Conservation (phyloP, 2,888 invertebrate genomes). For the Coelogynopora nodosa region DNA sequence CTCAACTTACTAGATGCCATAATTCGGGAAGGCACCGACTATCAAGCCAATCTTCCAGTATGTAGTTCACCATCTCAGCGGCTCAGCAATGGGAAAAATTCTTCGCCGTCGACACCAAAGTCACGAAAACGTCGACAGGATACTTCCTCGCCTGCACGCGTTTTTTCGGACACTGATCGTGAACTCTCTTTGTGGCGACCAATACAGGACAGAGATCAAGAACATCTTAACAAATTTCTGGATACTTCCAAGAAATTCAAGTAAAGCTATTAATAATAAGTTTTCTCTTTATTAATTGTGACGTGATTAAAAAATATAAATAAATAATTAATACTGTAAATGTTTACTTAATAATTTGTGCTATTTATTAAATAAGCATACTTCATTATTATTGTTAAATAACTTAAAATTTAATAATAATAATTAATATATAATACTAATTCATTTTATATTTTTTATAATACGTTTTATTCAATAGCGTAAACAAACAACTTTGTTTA, state of each 20-base stretch:
- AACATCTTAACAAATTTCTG: background rate
- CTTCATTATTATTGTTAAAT: too few relatives aligned
- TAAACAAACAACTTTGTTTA: too few relatives aligned
- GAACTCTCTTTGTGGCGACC: background rate
- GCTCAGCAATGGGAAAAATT: background rate
- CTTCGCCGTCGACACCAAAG: background rate
- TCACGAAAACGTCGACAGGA: background rate
- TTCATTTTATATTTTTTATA: too few relatives aligned
- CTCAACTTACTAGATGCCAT: background rate
- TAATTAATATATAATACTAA: too few relatives aligned
- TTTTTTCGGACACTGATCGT: background rate
- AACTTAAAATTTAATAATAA: too few relatives aligned
- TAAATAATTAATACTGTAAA: too few relatives aligned
- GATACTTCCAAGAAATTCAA: background rate
- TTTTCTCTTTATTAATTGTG: too few relatives aligned
- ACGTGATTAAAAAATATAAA: too few relatives aligned
- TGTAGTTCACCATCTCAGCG: background rate
- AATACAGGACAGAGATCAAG: background rate
- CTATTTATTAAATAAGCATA: too few relatives aligned
- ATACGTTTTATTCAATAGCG: too few relatives aligned
- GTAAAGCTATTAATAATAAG: too few relatives aligned
- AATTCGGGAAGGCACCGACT: background rate
- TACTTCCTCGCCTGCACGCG: background rate
- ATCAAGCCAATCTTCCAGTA: background rate
- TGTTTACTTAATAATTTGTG: too few relatives aligned